Evolutionary conservation across 2,888 invertebrate species (phyloP).

Genomic region (Orthosia cruda): DNA sequence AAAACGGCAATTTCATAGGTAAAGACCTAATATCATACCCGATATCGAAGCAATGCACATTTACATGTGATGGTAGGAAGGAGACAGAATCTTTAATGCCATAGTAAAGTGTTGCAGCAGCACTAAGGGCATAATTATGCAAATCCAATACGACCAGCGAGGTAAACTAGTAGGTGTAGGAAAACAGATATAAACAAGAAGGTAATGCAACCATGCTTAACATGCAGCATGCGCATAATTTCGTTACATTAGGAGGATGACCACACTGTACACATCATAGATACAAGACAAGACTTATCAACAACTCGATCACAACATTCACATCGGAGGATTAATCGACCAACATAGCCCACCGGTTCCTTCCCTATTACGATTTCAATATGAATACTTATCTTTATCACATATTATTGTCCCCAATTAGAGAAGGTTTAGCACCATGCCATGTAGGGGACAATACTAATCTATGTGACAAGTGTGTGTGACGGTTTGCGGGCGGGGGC

Average conservation of each 20-base stretch:
- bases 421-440: conserved; percentile 53
- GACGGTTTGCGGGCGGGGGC: conserved; percentile 62
- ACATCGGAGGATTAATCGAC: conserved; percentile 19
- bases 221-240: conserved; percentile 38
- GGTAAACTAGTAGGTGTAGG: conserved; percentile 51
- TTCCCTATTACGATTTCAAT: conserved; percentile 34
- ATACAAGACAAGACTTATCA: conserved; percentile 22
- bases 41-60: conserved; percentile 1
- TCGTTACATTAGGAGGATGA: conserved; percentile 26
- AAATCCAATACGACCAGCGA: conserved; percentile 49
- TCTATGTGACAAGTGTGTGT: conserved; percentile 58
- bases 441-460: conserved; percentile 63
- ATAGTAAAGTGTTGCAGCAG: conserved; percentile 27
- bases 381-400: conserved; percentile 48
- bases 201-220: conserved; percentile 42
- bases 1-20: too few species aligned
- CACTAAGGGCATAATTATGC: conserved; percentile 44
- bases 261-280: conserved; percentile 15
- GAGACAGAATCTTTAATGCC: conserved; percentile 16
- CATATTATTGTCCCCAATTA: conserved; percentile 57
- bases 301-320: conserved; percentile 13
- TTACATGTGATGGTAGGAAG: conserved; percentile 2
- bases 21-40: conserved; percentile 1
- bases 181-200: conserved; percentile 51
- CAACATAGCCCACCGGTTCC: conserved; percentile 11